Percentiles rank a stretch among this genome's conserved stretches.
Conservation (phyloP, 2,888 invertebrate species). For the Luperina nickerlii region DNA sequence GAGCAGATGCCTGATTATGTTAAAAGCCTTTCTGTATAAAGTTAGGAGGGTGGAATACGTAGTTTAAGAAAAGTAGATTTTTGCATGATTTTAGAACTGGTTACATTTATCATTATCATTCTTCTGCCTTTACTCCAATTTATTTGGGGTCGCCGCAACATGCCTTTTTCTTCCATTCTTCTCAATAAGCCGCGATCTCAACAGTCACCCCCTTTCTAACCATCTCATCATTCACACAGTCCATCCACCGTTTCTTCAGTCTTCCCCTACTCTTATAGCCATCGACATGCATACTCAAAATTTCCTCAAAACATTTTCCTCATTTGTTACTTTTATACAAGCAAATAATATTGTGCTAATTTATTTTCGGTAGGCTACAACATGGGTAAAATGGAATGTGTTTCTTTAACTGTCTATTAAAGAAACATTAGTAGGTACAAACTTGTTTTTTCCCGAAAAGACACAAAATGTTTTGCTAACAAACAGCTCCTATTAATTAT, state of each 20-base stretch:
- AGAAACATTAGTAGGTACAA: neutral
- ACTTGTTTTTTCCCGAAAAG: neutral
- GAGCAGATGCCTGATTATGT: conserved; percentile 60
- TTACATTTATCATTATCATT: neutral
- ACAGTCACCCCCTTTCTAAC: too few species aligned
- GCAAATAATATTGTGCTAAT: neutral
- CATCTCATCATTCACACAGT: too few species aligned
- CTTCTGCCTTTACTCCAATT: too few species aligned
- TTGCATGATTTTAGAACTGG: conserved; percentile 3
- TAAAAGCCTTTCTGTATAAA: conserved; percentile 47
- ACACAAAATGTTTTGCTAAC: conserved; percentile 3
- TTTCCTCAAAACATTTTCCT: neutral
- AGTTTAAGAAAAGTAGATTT: conserved; percentile 4
- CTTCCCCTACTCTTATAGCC: neutral
- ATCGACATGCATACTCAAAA: neutral
- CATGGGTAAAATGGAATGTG: neutral
- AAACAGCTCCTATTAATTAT: conserved; percentile 6
- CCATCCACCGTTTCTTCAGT: neutral
- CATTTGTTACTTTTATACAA: neutral
- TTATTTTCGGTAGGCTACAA: neutral
- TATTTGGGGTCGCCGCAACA: too few species aligned
- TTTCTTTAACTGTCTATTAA: conserved; percentile 7
- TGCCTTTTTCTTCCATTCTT: too few species aligned
- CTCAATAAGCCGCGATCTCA: too few species aligned
- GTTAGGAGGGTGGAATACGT: neutral